Percentiles rank a stretch among this genome's conserved stretches.
phyloP scores from a whole-genome alignment of 2,797 vertebrate genomes.

The Neoniphon sammara region DNA sequence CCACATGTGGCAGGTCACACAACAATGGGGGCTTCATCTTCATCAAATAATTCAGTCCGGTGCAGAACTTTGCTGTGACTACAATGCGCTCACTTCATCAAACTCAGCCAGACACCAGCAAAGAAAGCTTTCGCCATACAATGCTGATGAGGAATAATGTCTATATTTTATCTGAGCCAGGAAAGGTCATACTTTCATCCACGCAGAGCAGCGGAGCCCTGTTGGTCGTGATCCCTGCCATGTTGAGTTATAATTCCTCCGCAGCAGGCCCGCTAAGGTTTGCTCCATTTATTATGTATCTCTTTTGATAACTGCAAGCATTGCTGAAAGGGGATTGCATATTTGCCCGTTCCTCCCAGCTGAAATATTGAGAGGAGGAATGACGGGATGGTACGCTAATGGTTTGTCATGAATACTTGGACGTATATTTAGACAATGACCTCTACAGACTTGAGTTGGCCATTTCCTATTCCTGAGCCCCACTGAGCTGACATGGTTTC shows the following conservation, averaged over 20 bases:
- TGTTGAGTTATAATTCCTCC: slow-evolving; percentile 8
- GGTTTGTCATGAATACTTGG: slow-evolving; percentile 1
- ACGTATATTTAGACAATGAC: slow-evolving; percentile 25
- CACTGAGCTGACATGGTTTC: background rate
- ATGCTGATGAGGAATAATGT: slow-evolving; percentile 9
- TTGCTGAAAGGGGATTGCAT: background rate
- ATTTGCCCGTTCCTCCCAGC: background rate
- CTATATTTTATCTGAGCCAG: slow-evolving; percentile 11
- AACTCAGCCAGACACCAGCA: background rate
- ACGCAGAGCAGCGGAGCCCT: background rate
- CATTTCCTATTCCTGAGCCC: background rate
- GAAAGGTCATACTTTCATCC: slow-evolving; percentile 6
- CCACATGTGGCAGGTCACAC: background rate
- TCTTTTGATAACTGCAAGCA: slow-evolving; percentile 3
- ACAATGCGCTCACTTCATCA: background rate
- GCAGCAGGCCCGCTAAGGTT: background rate
- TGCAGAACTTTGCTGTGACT: background rate
- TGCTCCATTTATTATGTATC: slow-evolving; percentile 22
- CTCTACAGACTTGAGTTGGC: slow-evolving; percentile 6
- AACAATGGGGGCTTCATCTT: background rate
- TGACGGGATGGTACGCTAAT: slow-evolving; percentile 11
- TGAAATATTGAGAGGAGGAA: slow-evolving; percentile 12
- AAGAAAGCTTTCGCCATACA: background rate
- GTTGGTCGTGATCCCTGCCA: slow-evolving; percentile 15
- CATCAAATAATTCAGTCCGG: background rate